These are phyloP conservation scores for Nansenia antarctica DNA, from an alignment of 2,113 vertebrate species.

Conservation along the genomic window DNA sequence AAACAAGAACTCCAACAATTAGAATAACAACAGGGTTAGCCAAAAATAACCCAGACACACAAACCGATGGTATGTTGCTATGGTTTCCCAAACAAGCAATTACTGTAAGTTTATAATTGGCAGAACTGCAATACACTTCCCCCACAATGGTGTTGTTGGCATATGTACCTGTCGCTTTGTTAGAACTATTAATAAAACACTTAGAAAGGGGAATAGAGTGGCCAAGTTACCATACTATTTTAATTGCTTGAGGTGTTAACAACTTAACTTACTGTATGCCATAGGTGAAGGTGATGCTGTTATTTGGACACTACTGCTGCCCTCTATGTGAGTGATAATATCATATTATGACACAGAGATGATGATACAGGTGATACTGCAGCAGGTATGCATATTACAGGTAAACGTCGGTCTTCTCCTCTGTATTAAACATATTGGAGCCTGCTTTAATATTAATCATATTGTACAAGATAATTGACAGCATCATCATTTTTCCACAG, in stretches of 20 bases:
- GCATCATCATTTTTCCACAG: constrained; percentile 40
- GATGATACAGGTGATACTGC: too few relatives aligned
- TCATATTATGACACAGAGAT: too few relatives aligned
- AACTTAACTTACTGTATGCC: too few relatives aligned
- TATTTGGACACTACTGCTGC: not conserved
- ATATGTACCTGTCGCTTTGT: not conserved
- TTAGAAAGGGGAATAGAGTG: not conserved
- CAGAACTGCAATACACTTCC: constrained; percentile 9
- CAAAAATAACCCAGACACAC: constrained; percentile 59
- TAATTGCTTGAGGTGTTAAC: not conserved
- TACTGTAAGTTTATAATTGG: constrained; percentile 38
- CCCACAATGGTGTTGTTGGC: not conserved
- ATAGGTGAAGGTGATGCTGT: too few relatives aligned
- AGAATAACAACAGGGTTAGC: constrained; percentile 56
- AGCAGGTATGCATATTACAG: constrained; percentile 9
- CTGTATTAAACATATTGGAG: not conserved
- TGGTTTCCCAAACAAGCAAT: constrained; percentile 54
- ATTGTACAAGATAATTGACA: constrained; percentile 4
- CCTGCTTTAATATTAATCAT: constrained; percentile 18
- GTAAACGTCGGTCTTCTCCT: constrained; percentile 17
- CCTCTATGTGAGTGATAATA: too few relatives aligned
- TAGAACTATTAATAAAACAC: not conserved
- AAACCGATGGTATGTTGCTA: constrained; percentile 41
- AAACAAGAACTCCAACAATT: constrained; percentile 64
- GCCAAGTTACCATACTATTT: not conserved